Evolutionary conservation across 2,888 invertebrate genomes (phyloP).

Genomic region (Glyphotaelius pellucidus): DNA sequence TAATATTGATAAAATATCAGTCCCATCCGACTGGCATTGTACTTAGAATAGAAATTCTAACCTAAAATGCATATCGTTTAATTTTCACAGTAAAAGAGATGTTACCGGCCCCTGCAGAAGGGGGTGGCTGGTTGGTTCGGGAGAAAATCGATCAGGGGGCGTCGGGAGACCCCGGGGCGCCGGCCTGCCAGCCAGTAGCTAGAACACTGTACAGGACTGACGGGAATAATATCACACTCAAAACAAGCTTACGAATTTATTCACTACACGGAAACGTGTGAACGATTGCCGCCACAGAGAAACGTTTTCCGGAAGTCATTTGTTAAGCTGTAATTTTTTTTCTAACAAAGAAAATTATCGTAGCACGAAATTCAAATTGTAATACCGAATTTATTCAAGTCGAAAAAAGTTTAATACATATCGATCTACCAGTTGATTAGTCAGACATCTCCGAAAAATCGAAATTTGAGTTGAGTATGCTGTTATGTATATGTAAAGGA

Average conservation of each 20-base stretch:
- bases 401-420: neutral
- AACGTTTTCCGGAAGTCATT: neutral
- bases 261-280: neutral
- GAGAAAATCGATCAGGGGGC: neutral
- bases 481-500: too few relatives aligned
- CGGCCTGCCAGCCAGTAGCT: neutral
- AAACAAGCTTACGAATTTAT: neutral
- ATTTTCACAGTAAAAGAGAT: neutral
- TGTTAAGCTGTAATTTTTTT: neutral
- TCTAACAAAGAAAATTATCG: neutral
- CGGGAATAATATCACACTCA: neutral
- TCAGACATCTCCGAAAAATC: too few relatives aligned
- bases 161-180: neutral
- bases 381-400: neutral
- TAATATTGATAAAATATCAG: too few relatives aligned
- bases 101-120: neutral
- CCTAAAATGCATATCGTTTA: too few relatives aligned
- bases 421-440: too few relatives aligned
- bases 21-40: too few relatives aligned
- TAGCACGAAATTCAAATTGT: too few relatives aligned
- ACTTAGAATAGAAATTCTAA: too few relatives aligned
- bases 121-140: neutral
- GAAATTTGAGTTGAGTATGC: too few relatives aligned
- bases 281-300: neutral
- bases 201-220: neutral